These are phyloP conservation scores for Tympanoctomys barrerae DNA, from an alignment of 2,797 vertebrate species.

Conservation along the genomic window DNA sequence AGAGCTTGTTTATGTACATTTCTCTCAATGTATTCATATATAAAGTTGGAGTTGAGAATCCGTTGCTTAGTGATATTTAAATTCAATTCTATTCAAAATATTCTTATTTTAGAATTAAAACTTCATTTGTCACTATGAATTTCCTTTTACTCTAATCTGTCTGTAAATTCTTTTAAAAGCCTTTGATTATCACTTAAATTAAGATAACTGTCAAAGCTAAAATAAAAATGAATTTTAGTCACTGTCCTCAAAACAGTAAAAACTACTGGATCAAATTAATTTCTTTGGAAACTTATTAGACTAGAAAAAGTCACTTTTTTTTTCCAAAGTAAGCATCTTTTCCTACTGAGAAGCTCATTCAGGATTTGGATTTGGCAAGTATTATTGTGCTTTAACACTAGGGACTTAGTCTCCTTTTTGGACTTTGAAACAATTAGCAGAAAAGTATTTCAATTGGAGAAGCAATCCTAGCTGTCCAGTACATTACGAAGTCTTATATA, in stretches of 20 bases:
- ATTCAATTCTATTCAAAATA: background rate
- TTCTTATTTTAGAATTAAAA: constrained; percentile 17
- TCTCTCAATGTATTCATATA: background rate
- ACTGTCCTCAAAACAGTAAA: background rate
- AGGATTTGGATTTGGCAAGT: background rate
- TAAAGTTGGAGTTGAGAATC: background rate
- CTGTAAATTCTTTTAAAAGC: background rate
- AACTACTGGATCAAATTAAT: background rate
- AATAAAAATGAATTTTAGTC: background rate
- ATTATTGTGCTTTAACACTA: constrained; percentile 12
- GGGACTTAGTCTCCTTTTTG: background rate
- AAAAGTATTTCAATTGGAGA: constrained; percentile 19
- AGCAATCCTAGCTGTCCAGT: background rate
- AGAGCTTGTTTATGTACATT: background rate
- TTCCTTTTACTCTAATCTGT: background rate
- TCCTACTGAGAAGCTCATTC: constrained; percentile 17
- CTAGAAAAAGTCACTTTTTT: background rate
- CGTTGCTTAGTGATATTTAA: background rate
- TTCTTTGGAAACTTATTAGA: background rate
- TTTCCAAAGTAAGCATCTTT: background rate
- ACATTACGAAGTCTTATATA: constrained; percentile 7
- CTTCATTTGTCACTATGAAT: background rate
- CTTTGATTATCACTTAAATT: background rate
- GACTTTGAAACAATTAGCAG: background rate
- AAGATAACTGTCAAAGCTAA: constrained; percentile 36